Evolutionary conservation across 2,797 vertebrate genomes (phyloP).

Genomic region (Tarsius wallacei): DNA sequence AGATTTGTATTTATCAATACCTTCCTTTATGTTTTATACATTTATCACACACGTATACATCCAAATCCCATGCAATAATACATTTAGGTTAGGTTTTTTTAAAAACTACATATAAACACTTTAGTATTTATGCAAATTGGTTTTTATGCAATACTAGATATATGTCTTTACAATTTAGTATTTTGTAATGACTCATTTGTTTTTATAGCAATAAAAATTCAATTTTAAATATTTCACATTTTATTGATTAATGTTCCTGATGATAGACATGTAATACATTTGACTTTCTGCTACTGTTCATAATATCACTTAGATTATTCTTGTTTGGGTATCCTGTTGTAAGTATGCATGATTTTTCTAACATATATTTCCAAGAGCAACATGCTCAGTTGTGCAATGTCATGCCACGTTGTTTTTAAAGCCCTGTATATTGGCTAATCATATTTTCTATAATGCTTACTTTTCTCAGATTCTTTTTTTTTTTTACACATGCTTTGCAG

Average conservation of each 20-base stretch:
- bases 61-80: not conserved
- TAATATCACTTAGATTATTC: not conserved
- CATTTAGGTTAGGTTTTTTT: not conserved
- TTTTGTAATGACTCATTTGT: not conserved
- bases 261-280: not conserved
- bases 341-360: not conserved
- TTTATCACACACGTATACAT: not conserved
- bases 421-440: not conserved
- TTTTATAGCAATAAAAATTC: not conserved
- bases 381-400: no score
- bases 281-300: not conserved
- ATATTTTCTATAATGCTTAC: not conserved
- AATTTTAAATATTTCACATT: not conserved
- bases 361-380: not conserved
- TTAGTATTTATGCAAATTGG: not conserved
- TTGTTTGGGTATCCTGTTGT: not conserved
- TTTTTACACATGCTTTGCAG: not conserved
- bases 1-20: not conserved
- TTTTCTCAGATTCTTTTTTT: not conserved
- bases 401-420: not conserved
- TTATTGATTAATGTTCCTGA: not conserved
- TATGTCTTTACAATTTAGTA: not conserved
- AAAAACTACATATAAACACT: constrained; percentile 6
- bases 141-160: not conserved
- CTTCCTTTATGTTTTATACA: not conserved